Conservation (phyloP, 1,140 invertebrate genomes). For the Drosophila ironensis region DNA sequence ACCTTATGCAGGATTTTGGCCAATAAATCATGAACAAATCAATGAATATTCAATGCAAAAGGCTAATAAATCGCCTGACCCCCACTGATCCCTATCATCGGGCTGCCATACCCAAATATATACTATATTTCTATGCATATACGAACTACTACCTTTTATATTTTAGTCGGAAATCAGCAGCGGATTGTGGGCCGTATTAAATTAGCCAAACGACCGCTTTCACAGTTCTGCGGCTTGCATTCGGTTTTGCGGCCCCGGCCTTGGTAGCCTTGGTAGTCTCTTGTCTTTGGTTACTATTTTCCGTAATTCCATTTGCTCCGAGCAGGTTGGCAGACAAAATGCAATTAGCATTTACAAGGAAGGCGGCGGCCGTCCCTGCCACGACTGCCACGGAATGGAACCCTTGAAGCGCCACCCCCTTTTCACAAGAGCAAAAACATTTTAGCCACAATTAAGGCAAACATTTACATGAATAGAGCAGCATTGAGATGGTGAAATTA, state of each 20-base stretch:
- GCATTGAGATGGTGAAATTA: constrained; percentile 18
- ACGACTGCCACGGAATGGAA: too few species aligned
- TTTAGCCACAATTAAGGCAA: constrained; percentile 49
- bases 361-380: constrained; percentile 14
- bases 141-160: background rate
- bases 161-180: constrained; percentile 9
- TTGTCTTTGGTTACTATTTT: constrained; percentile 51
- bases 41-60: constrained; percentile 57
- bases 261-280: constrained; percentile 25
- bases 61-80: constrained; percentile 52
- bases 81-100: constrained; percentile 3
- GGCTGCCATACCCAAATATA: background rate
- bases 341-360: constrained; percentile 66
- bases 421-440: background rate
- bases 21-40: constrained; percentile 60
- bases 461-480: constrained; percentile 33
- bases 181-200: constrained; percentile 31
- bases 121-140: background rate
- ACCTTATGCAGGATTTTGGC: constrained; percentile 33
- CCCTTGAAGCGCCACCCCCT: constrained; percentile 19
- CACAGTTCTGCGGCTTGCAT: constrained; percentile 27
- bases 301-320: constrained; percentile 53
- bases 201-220: constrained; percentile 20
- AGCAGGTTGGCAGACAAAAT: constrained; percentile 49
- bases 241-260: constrained; percentile 29